Conservation (phyloP, 2,113 vertebrate genomes). For the Circaetus cinerascens region DNA sequence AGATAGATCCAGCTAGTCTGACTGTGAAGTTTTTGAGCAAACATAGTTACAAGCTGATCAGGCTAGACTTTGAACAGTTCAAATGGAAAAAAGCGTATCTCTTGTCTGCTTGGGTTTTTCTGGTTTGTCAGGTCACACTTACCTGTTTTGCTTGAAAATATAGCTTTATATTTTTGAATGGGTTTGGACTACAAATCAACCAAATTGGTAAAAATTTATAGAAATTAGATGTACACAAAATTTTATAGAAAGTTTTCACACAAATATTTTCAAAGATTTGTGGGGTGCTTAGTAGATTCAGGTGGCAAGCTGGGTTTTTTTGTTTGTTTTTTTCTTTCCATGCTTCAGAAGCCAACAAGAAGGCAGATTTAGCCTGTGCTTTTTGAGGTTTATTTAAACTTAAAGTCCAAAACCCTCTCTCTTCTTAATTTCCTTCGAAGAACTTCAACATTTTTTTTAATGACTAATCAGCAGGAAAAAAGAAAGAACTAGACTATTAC, state of each 20-base stretch:
- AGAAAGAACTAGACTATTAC: background rate
- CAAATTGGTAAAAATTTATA: background rate
- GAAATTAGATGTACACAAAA: background rate
- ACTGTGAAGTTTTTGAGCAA: background rate
- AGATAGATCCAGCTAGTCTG: background rate
- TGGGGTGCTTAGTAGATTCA: background rate
- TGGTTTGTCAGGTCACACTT: background rate
- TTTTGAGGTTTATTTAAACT: background rate
- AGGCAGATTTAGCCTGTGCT: background rate
- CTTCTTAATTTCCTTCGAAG: background rate
- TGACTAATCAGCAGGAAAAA: background rate
- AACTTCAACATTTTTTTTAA: background rate
- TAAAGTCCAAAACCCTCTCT: background rate
- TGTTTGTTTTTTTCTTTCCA: background rate
- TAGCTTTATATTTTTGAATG: background rate
- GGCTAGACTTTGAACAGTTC: background rate
- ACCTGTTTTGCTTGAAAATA: background rate
- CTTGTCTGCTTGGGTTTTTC: background rate
- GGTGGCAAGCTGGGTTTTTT: background rate
- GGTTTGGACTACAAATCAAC: background rate
- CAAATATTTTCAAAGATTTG: background rate
- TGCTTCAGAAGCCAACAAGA: background rate
- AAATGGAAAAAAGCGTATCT: fast-evolving
- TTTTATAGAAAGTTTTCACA: background rate
- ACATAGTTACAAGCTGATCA: background rate